Evolutionary conservation across 2,113 vertebrate genomes (phyloP).

Genomic region (Sterna hirundo): DNA sequence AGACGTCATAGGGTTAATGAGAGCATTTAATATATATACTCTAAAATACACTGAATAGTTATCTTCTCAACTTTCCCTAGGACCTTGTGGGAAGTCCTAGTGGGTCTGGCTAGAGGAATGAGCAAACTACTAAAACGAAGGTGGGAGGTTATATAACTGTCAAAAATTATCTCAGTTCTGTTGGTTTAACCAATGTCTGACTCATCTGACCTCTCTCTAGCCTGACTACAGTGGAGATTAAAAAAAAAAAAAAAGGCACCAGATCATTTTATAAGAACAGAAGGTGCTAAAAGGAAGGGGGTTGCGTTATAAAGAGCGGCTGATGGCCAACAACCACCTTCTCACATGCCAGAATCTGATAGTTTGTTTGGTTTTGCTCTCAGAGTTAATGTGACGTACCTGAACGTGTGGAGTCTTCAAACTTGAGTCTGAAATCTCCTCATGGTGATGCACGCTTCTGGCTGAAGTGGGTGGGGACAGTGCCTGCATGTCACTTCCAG

Average conservation of each 20-base stretch:
- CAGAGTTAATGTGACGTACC: not conserved
- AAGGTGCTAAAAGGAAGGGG: not conserved
- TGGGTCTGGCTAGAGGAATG: not conserved
- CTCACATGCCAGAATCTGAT: not conserved
- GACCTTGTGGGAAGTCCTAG: not conserved
- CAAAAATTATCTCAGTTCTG: constrained; percentile 31
- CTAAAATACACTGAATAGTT: not conserved
- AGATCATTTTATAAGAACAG: not conserved
- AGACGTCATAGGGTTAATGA: not conserved
- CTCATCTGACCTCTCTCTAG: constrained; percentile 9
- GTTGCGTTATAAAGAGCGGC: not conserved
- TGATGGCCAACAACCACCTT: not conserved
- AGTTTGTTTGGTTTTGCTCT: not conserved
- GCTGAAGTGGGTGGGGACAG: not conserved
- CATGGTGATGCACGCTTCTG: not conserved
- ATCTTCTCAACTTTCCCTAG: not conserved
- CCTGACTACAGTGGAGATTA: not conserved
- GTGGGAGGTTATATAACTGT: not conserved
- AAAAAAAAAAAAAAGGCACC: not conserved
- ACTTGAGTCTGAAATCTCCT: not conserved
- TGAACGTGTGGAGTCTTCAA: not conserved
- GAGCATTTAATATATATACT: not conserved
- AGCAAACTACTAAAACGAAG: not conserved
- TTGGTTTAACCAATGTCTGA: constrained; percentile 25
- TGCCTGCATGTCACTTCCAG: not conserved